Evolutionary conservation across 2,797 vertebrate species (phyloP).

Genomic region (Myotis myotis): DNA sequence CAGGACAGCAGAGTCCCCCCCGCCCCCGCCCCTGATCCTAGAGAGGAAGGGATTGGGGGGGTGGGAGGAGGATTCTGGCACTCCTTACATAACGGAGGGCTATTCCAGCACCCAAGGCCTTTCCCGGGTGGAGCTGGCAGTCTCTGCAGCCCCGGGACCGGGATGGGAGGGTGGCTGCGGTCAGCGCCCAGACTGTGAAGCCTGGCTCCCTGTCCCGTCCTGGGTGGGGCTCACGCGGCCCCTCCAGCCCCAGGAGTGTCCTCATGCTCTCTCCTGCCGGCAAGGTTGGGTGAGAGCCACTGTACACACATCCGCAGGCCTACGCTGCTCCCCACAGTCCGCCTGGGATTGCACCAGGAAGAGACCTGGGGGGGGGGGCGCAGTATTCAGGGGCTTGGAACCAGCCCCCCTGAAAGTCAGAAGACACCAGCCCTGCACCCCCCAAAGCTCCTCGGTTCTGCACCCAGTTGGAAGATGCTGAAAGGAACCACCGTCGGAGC

Average conservation of each 20-base stretch:
- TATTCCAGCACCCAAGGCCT: neutral
- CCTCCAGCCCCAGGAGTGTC: neutral
- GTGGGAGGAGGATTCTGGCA: rapidly evolving
- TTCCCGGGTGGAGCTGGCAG: too few relatives aligned
- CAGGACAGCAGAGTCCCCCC: neutral
- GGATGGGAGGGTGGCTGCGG: rapidly evolving
- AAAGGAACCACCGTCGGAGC: rapidly evolving
- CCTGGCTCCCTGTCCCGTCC: neutral
- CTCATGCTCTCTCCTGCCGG: neutral
- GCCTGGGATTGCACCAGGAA: neutral
- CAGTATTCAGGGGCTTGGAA: neutral
- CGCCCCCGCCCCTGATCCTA: neutral
- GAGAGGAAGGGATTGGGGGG: too few relatives aligned
- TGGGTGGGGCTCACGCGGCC: too few relatives aligned
- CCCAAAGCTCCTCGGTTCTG: rapidly evolving
- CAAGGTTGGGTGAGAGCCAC: neutral
- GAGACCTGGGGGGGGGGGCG: too few relatives aligned
- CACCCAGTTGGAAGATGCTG: too few relatives aligned
- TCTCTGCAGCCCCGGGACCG: too few relatives aligned
- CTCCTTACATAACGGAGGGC: neutral
- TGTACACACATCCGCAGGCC: neutral
- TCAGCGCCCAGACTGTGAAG: too few relatives aligned
- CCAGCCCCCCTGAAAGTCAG: neutral
- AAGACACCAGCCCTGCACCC: rapidly evolving
- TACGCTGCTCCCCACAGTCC: neutral